Base-by-base conservation (phyloP, 2,888 invertebrate species). In the Idaea biselata region DNA sequence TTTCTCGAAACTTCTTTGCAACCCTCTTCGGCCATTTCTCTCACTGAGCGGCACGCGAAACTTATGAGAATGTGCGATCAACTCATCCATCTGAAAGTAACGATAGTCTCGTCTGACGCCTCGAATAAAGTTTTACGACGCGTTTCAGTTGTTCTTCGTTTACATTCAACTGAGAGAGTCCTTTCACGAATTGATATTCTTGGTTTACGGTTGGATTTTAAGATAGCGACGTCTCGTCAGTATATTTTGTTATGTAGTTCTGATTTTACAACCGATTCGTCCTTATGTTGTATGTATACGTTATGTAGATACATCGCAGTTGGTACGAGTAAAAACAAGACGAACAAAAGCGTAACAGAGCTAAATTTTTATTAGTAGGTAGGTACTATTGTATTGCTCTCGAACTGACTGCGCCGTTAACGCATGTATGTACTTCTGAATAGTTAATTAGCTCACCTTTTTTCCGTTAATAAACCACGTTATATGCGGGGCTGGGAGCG, bases 401-500 rank as follows among this genome's bases (percentile, higher is more conserved):
- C 32, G 32, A 8, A 11, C 32, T 57, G 17, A 57, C 18, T 18
- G 18, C 57, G 4, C 3, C 16, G 18, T 55, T 55, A 60, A 60
- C 58, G 58, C 11, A 61, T 58, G 54, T 55, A 31, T n/a, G 57
- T 56, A 18, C 32, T 11, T 5, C 2, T 59, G 55, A 61, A 58
- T 58, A 59, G 18, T 31, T 53, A 59, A 63, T 63, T 61, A 33
- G 59, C 32, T 84, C 88, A 96, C 96, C 94, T 95, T 95, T 79
- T 94, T 93, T 63, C 95, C 95, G 82, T 96, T 96, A 82, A 96
- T 94, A 77, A 96, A 94, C 96, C 96, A 96, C 62, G 95, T 95
- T 81, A 96, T 94, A 79, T 95, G 95, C 25, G 96, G 95, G 33
- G 95, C 95, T 58, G 96, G 96, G 69, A 94, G 89, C 17, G 96